phyloP scores from a whole-genome alignment of 2,113 vertebrate species.

The Gambusia holbrooki region DNA sequence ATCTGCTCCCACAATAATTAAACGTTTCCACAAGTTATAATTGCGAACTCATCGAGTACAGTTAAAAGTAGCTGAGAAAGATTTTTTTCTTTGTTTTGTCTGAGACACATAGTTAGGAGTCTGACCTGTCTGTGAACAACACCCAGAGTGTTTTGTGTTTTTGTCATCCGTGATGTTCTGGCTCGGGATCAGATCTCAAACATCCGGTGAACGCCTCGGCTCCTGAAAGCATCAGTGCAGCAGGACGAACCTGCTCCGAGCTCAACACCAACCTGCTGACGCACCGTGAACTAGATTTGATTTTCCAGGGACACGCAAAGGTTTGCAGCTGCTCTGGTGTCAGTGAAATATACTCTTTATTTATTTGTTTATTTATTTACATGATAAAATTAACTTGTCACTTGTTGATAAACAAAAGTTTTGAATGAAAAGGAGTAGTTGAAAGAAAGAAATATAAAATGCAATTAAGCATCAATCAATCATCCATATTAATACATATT shows the following conservation, averaged over 20 bases:
- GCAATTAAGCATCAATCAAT: too few relatives aligned
- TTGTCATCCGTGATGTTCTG: not conserved
- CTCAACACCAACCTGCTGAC: not conserved
- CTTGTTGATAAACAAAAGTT: too few relatives aligned
- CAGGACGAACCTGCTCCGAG: constrained; percentile 59
- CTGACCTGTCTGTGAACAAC: constrained; percentile 1
- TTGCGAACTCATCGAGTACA: not conserved
- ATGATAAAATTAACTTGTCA: too few relatives aligned
- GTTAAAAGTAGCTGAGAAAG: not conserved
- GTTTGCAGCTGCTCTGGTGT: not conserved
- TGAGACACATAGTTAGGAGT: not conserved
- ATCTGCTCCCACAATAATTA: not conserved
- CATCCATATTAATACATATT: too few relatives aligned
- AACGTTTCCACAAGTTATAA: not conserved
- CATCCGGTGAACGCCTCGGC: constrained; percentile 4
- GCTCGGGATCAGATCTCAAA: constrained; percentile 14
- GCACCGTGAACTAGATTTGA: too few relatives aligned
- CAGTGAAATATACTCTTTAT: not conserved
- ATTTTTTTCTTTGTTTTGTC: not conserved
- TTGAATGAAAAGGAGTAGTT: too few relatives aligned
- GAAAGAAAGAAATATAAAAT: too few relatives aligned
- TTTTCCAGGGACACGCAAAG: not conserved
- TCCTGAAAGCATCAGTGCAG: constrained; percentile 3
- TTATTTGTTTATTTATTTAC: too few relatives aligned
- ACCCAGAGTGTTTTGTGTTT: constrained; percentile 13